Conservation (phyloP, 2,113 vertebrate genomes). For the Fregetta grallaria region DNA sequence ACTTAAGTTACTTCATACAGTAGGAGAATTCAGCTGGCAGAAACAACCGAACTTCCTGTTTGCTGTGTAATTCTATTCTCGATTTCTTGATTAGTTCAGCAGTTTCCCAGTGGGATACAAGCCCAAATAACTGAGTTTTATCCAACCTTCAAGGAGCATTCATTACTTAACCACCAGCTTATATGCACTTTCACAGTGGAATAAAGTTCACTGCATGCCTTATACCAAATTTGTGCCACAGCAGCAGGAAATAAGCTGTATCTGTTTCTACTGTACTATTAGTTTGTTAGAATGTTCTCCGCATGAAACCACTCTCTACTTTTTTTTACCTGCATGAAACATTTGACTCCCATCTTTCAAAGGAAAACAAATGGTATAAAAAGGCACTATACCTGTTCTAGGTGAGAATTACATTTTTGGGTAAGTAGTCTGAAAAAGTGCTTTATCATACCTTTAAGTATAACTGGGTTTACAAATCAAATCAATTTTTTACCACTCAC, state of each 20-base stretch:
- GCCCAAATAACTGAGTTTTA: not conserved
- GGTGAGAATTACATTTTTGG: not conserved
- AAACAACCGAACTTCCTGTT: not conserved
- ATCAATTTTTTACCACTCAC: not conserved
- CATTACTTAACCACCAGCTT: not conserved
- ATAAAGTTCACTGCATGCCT: not conserved
- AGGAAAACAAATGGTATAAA: not conserved
- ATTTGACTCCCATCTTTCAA: not conserved
- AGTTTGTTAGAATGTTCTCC: not conserved
- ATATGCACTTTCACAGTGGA: not conserved
- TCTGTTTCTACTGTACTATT: not conserved
- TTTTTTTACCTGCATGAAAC: not conserved
- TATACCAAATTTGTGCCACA: not conserved
- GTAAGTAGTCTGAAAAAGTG: not conserved
- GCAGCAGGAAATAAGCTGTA: not conserved
- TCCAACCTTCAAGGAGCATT: not conserved
- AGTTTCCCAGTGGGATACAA: not conserved
- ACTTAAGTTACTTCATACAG: not conserved
- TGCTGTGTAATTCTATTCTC: not conserved
- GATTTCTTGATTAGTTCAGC: not conserved
- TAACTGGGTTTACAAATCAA: not conserved
- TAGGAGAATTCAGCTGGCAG: not conserved
- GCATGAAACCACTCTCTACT: not conserved
- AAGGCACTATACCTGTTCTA: not conserved
- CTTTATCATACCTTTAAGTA: not conserved